Percentiles rank a stretch among this genome's conserved stretches.
Conservation (phyloP, 2,113 vertebrate species). For the Rhizomys pruinosus region DNA sequence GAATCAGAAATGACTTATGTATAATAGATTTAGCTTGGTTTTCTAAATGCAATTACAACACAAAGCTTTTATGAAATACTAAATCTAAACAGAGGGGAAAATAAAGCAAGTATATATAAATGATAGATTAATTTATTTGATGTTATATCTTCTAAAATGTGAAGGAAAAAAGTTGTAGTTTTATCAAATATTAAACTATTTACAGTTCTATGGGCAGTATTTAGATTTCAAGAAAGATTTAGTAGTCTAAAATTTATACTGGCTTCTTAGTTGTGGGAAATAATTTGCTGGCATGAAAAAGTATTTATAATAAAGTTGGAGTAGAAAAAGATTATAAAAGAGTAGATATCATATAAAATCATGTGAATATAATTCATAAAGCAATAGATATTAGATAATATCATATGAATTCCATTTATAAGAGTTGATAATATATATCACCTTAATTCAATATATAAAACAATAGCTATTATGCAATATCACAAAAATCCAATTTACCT, state of each 20-base stretch:
- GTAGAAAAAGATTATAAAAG: constrained; percentile 16
- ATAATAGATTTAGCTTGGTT: constrained; percentile 50
- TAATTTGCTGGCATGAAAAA: constrained; percentile 36
- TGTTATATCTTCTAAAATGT: constrained; percentile 42
- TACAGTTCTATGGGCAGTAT: background rate
- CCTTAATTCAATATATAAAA: background rate
- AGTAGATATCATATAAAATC: background rate
- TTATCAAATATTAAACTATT: background rate
- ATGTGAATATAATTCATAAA: constrained; percentile 2
- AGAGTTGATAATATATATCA: no score
- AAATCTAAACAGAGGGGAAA: constrained; percentile 16
- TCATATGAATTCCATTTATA: background rate
- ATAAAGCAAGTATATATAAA: background rate
- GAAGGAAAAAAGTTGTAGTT: background rate
- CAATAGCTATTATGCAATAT: background rate
- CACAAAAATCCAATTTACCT: background rate
- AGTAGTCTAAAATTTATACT: background rate
- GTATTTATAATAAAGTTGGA: background rate
- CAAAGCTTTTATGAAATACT: constrained; percentile 47
- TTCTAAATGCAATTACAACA: constrained; percentile 49
- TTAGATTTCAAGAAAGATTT: constrained; percentile 49
- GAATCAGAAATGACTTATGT: constrained; percentile 66
- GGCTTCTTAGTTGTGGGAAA: constrained; percentile 42
- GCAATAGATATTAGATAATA: background rate
- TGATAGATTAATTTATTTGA: constrained; percentile 24